Percentiles rank a stretch among this genome's conserved stretches.
These are phyloP conservation scores for Andrena trimmerana DNA, from an alignment of 2,888 invertebrate genomes.

Conservation along the genomic window DNA sequence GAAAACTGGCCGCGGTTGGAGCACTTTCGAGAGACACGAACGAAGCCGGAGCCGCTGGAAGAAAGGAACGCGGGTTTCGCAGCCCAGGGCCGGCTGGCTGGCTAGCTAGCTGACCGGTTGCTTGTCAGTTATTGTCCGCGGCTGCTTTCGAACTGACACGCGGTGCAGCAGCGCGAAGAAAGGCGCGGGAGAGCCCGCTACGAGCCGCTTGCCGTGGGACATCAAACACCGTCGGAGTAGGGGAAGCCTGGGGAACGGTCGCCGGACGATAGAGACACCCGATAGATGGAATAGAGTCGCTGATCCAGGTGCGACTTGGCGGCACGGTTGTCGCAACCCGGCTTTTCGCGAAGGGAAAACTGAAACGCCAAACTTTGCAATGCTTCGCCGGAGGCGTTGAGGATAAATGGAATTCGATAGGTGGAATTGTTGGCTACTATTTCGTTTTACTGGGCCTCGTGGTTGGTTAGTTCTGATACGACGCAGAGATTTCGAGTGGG, in stretches of 20 bases:
- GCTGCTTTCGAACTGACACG: slow-evolving; percentile 82
- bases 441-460: background rate
- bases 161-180: slow-evolving; percentile 80
- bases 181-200: slow-evolving; percentile 80
- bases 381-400: background rate
- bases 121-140: slow-evolving; percentile 77
- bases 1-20: slow-evolving; percentile 1
- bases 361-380: no score
- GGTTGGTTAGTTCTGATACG: background rate
- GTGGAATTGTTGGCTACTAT: no score
- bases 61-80: slow-evolving; percentile 47
- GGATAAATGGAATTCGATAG: no score
- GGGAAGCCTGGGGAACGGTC: slow-evolving; percentile 52
- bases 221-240: slow-evolving; percentile 56
- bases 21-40: slow-evolving; percentile 1
- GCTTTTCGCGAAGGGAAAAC: no score
- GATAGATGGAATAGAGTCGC: slow-evolving; percentile 60
- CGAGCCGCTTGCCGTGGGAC: slow-evolving; percentile 61
- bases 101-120: slow-evolving; percentile 59
- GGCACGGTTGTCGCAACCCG: background rate
- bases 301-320: slow-evolving; percentile 12
- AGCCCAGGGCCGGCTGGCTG: slow-evolving; percentile 43
- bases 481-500: slow-evolving; percentile 5
- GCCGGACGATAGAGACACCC: slow-evolving; percentile 51
- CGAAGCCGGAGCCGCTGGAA: background rate